These are phyloP conservation scores for Julus scanicus DNA, from an alignment of 2,888 invertebrate genomes.

Conservation along the genomic window DNA sequence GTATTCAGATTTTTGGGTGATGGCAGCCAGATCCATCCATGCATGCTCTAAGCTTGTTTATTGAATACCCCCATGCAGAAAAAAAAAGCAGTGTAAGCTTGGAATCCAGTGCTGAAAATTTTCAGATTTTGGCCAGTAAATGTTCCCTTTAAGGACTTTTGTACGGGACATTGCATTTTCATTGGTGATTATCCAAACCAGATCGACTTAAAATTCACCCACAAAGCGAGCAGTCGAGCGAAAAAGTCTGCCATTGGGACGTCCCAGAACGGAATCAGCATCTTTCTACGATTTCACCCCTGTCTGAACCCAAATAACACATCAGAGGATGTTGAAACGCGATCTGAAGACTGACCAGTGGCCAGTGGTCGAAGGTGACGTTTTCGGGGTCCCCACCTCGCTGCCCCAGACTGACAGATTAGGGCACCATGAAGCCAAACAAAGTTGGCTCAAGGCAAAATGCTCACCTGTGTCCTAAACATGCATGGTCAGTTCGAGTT, in stretches of 20 bases:
- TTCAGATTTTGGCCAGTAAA: constrained; percentile 41
- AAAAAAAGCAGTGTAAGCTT: constrained; percentile 9
- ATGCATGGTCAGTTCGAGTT: constrained; percentile 41
- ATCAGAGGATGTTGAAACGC: constrained; percentile 10
- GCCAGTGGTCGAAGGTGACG: not conserved
- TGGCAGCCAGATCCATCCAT: not conserved
- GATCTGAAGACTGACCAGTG: constrained; percentile 48
- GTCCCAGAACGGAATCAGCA: constrained; percentile 32
- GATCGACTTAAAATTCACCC: constrained; percentile 32
- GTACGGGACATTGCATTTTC: constrained; percentile 49
- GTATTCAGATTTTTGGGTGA: not conserved
- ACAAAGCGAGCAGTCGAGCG: constrained; percentile 4
- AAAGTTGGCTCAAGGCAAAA: not conserved
- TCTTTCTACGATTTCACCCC: constrained; percentile 50
- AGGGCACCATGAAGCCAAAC: not conserved
- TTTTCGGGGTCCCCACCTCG: not conserved
- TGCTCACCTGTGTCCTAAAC: not conserved
- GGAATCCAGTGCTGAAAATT: constrained; percentile 18
- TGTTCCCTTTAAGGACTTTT: constrained; percentile 28
- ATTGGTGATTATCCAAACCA: constrained; percentile 46
- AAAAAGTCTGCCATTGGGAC: constrained; percentile 31
- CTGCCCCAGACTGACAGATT: constrained; percentile 31
- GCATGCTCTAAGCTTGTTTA: constrained; percentile 34
- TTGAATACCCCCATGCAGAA: not conserved
- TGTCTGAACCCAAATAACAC: constrained; percentile 49